Evolutionary conservation across 2,888 invertebrate species (phyloP), one percentile per base, ranked within the genome.

Genomic region (Eupithecia vulgata): DNA sequence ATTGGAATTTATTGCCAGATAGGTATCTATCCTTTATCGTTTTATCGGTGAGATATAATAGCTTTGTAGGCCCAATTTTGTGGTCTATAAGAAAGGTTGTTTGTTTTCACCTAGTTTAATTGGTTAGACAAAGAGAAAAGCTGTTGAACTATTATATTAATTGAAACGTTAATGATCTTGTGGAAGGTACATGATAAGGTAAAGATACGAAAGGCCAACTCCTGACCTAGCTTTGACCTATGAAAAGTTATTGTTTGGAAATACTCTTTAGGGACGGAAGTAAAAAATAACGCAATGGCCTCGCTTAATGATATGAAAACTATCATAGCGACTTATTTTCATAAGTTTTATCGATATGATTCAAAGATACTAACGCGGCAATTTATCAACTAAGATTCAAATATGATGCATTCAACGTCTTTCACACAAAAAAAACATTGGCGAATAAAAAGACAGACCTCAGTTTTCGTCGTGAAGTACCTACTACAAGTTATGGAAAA

Each of bases 1-100:
- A 76, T 78, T 75, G 66, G 59, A 68, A 73, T 76, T 75, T 75
- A 79, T 76, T 72, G 67, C 70, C 64, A 52, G 45, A 59, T 30
- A 66, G 5, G 57, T 57, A 57, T 57, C 57, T 68, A 75, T 70
- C 72, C 69, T 75, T 70, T 75, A 75, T 73, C 72, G 70, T 70
- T 61, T 61, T 48, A 72, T 68, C 65, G 57, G 61, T 67, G 37
- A 68, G 68, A 65, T 57, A 67, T 72, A 67, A 75, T 72, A 65
- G 67, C 70, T 37, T 40, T 48, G 68, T 45, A 70, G 70, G 68
- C 72, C 72, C 66, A 68, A 75, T 75, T 70, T 68, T 65, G 59
- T 65, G 64, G 62, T 17, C 17, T 15, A 17, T 64, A 37, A n/a
- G 62, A 35, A 34, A 17, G 59, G 59, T 15, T 34, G 34, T 61